Conservation (phyloP, 2,888 invertebrate species). For the Meliscaeva auricollis region DNA sequence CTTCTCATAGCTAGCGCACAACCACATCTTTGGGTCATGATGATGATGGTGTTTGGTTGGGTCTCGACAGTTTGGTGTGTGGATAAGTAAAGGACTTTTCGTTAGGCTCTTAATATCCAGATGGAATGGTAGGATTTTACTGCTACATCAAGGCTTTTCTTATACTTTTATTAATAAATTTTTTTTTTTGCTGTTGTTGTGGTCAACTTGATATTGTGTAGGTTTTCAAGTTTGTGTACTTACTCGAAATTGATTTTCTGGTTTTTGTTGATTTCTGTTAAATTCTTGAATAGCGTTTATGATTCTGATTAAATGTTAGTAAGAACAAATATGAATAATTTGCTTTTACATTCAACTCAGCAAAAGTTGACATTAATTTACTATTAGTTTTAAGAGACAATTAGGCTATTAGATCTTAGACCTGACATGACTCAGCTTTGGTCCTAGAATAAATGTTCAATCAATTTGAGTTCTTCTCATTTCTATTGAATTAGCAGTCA, state of each 20-base stretch:
- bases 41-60: neutral
- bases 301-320: no score
- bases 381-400: no score
- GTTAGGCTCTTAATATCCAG: constrained; percentile 58
- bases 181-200: constrained; percentile 32
- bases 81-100: constrained; percentile 20
- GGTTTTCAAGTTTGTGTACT: neutral
- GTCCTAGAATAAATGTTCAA: no score
- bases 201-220: constrained; percentile 42
- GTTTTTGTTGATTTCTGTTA: no score
- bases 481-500: no score
- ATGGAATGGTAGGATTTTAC: constrained; percentile 54
- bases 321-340: no score
- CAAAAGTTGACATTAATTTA: no score
- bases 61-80: neutral
- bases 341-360: no score
- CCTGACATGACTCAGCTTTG: no score
- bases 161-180: constrained; percentile 70
- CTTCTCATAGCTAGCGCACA: neutral
- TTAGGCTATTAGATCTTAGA: no score
- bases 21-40: neutral
- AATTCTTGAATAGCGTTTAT: no score
- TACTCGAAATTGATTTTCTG: constrained; percentile 17
- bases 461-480: no score
- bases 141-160: constrained; percentile 48